phyloP scores from a whole-genome alignment of 2,888 invertebrate genomes.

The Ischnus inquisitorius region DNA sequence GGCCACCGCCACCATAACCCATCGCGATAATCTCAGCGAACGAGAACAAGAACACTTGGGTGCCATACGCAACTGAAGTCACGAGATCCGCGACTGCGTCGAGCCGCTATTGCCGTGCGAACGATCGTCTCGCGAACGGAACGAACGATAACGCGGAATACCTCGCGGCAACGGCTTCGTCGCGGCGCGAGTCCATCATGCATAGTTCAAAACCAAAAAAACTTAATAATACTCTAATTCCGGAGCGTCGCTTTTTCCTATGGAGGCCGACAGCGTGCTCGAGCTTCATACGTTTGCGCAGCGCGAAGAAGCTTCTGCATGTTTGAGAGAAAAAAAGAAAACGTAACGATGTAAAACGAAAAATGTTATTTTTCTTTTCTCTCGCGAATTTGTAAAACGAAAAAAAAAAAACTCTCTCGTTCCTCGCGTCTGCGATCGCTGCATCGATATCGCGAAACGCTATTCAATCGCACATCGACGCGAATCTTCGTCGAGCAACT shows the following conservation, averaged over 20 bases:
- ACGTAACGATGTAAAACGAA: constrained; percentile 10
- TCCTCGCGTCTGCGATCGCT: constrained; percentile 48
- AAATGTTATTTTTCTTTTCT: constrained; percentile 38
- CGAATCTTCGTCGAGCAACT: constrained; percentile 62
- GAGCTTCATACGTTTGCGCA: constrained; percentile 65
- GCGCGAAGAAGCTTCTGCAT: constrained; percentile 67
- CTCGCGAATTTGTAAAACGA: constrained; percentile 18
- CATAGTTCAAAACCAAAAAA: constrained; percentile 69
- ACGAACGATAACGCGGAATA: constrained; percentile 15
- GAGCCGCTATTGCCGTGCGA: constrained; percentile 1
- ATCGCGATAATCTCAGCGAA: constrained; percentile 74
- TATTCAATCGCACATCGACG: constrained; percentile 36
- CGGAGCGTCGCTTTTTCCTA: constrained; percentile 54
- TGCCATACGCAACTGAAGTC: constrained; percentile 78
- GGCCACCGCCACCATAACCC: constrained; percentile 83
- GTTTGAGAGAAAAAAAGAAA: constrained; percentile 49
- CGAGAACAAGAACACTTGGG: constrained; percentile 72
- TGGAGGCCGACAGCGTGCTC: constrained; percentile 57
- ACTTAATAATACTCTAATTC: constrained; percentile 63
- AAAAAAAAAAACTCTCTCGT: constrained; percentile 50
- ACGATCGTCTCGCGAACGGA: constrained; percentile 8
- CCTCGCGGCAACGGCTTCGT: constrained; percentile 25
- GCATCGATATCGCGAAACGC: constrained; percentile 37
- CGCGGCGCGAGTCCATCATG: constrained; percentile 52
- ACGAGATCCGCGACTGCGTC: constrained; percentile 38